These are phyloP conservation scores for Lepidotrigona ventralis DNA, from an alignment of 1,140 invertebrate genomes.

Conservation along the genomic window DNA sequence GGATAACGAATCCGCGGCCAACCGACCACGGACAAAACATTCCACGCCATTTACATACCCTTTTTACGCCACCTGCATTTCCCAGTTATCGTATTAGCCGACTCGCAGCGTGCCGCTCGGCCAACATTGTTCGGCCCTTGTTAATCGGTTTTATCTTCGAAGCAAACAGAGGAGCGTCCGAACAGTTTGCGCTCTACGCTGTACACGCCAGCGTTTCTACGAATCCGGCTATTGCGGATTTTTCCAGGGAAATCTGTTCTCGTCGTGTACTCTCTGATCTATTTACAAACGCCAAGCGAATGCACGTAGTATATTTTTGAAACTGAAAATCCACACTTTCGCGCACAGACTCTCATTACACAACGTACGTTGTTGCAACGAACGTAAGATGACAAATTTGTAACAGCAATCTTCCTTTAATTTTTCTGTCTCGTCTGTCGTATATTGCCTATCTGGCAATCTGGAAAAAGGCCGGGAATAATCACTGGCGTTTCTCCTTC, in stretches of 20 bases:
- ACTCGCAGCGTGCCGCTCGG: neutral
- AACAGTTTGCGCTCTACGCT: neutral
- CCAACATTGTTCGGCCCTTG: conserved; percentile 6
- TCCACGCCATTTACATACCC: conserved; percentile 34
- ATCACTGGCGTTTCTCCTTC: neutral
- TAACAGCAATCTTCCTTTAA: too few relatives aligned
- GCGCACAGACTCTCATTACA: neutral
- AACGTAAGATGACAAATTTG: too few relatives aligned
- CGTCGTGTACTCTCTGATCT: neutral
- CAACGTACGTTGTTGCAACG: too few relatives aligned
- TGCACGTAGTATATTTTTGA: too few relatives aligned
- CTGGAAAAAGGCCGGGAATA: too few relatives aligned
- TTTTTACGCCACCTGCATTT: conserved; percentile 38
- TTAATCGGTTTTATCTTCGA: conserved; percentile 33
- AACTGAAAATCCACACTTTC: neutral
- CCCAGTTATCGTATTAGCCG: conserved; percentile 34
- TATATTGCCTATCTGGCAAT: too few relatives aligned
- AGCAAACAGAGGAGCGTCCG: conserved; percentile 24
- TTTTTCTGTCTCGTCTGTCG: too few relatives aligned
- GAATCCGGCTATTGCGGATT: neutral
- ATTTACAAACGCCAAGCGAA: neutral
- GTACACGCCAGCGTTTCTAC: neutral
- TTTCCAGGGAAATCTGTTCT: neutral
- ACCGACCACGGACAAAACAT: conserved; percentile 22
- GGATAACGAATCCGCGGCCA: conserved; percentile 31